Percentiles rank a stretch among this genome's conserved stretches.
Evolutionary conservation across 92 coral and sea anemone species (phyloP).

Genomic region (Parazoanthus swiftii): DNA sequence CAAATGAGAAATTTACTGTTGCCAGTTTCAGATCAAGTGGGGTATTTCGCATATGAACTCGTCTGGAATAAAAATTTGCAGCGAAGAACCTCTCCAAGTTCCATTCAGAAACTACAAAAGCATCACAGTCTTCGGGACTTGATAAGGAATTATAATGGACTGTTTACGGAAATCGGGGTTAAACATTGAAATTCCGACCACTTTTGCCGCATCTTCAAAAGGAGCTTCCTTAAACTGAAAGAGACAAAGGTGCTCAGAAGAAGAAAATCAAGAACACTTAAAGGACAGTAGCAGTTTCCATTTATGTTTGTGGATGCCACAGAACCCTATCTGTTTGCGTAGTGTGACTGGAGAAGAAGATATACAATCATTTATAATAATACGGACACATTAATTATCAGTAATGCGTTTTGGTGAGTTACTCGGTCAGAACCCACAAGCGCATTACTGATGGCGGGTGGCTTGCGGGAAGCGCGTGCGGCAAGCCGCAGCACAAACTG

Average conservation of each 20-base stretch:
- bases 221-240: too few species aligned
- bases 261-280: too few species aligned
- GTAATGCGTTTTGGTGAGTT: neutral
- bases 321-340: neutral
- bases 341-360: neutral
- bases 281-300: neutral
- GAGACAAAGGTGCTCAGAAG: too few species aligned
- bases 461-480: conserved; percentile 1
- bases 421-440: neutral
- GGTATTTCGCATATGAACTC: conserved; percentile 10
- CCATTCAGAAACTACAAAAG: neutral
- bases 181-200: conserved; percentile 15
- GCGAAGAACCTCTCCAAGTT: neutral
- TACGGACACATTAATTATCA: neutral
- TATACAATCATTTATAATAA: conserved; percentile 5
- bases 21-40: neutral
- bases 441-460: neutral
- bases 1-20: neutral
- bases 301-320: neutral
- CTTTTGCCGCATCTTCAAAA: neutral
- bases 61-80: neutral
- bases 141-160: conserved; percentile 19
- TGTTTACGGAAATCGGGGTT: conserved; percentile 19
- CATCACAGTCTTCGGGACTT: neutral
- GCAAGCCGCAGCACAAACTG: conserved; percentile 8